Base-by-base conservation (phyloP, 2,113 vertebrate genomes). In the Clarias batrachus region DNA sequence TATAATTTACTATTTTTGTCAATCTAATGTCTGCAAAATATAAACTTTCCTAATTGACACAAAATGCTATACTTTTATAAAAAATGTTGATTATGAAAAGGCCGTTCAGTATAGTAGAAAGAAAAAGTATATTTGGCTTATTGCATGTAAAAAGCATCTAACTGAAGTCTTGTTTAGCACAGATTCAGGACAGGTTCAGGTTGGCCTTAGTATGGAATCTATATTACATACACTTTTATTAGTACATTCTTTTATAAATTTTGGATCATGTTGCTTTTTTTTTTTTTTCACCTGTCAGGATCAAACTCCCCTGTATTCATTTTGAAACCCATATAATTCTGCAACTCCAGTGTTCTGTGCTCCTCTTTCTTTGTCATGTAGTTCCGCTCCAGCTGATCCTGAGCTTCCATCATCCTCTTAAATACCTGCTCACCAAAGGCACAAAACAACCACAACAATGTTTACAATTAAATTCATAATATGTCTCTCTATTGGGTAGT, bases 331-430 rank as follows among this genome's bases (percentile, higher is more conserved):
- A 93, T 93, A 89, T 94, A 93, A 88, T 91, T 94, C 87, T 95
- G 97, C 92, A 96, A 95, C 88, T 96, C 95, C 85, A 97, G 90
- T 83, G 91, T 90, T 90, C 89, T 91, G 85, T 97, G 96, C 86
- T 96, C 93, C 57, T 97, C 95, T 90, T 94, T 97, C 57, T 92
- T 95, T 83, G 92, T 93, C 91, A 97, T 93, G 87, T 97, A 97
- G 85, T 94, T 95, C 89, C 94, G 95, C 91, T 97, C 95, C 91
- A 98, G 91, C 74, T 93, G 93, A 90, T 96, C 93, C 66, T 97
- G 96, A 73, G 94, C 91, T 85, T 93, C 94, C 94, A 95, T 95
- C 89, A 98, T 91, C 87, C 95, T 93, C 89, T 95, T 92, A 89
- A 97, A 92, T 82, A 95, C 93, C 97, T 98, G 88, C 13, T 63